phyloP scores from a whole-genome alignment of 2,113 vertebrate genomes.

The Microtus montanus region DNA sequence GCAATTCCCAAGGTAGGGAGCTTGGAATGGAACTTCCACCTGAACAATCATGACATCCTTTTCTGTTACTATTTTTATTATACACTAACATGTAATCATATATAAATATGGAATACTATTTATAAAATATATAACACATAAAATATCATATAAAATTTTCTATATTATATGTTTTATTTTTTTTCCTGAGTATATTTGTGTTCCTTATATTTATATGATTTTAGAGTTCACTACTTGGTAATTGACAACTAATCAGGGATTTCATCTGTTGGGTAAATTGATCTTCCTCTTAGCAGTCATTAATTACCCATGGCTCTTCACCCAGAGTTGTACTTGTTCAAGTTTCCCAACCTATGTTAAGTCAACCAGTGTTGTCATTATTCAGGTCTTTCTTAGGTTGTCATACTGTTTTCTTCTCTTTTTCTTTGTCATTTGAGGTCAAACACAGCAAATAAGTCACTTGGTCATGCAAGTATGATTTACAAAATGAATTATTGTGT shows the following conservation, averaged over 20 bases:
- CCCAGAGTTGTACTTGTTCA: background rate
- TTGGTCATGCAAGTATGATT: background rate
- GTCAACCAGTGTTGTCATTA: background rate
- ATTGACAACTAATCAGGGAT: background rate
- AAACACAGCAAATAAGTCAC: background rate
- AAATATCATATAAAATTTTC: too few species aligned
- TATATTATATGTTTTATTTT: background rate
- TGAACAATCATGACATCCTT: background rate
- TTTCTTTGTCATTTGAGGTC: background rate
- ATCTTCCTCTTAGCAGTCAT: background rate
- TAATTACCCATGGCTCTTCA: background rate
- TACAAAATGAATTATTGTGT: background rate
- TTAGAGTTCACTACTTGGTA: background rate
- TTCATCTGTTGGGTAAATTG: background rate
- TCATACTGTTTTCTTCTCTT: background rate
- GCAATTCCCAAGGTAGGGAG: too few species aligned
- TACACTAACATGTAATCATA: background rate
- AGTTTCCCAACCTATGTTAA: background rate
- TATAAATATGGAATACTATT: background rate
- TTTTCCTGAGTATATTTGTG: background rate
- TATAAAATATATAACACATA: background rate
- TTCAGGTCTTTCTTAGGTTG: background rate
- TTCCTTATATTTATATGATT: background rate
- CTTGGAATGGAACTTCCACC: too few species aligned
- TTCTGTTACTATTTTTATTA: background rate